These are phyloP conservation scores for Amphiprion ocellaris DNA, from an alignment of 2,113 vertebrate species.

Conservation along the genomic window DNA sequence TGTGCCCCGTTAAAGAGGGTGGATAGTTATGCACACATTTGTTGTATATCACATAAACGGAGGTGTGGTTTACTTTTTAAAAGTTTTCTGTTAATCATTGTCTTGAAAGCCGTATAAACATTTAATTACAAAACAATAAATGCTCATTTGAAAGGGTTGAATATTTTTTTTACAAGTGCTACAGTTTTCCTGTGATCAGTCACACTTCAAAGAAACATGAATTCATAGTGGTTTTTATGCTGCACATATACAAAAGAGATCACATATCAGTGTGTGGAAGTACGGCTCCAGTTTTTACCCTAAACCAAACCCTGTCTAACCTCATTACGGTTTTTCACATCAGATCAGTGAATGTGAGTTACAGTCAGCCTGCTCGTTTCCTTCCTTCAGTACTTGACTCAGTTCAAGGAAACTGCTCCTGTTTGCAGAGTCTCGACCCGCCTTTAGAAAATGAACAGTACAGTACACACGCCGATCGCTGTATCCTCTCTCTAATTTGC, in stretches of 20 bases:
- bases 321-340: slow-evolving; percentile 6
- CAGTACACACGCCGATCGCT: slow-evolving; percentile 7
- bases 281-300: not conserved
- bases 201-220: too few relatives aligned
- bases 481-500: slow-evolving; percentile 16
- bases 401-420: slow-evolving; percentile 65
- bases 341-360: slow-evolving; percentile 8
- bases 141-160: too few relatives aligned
- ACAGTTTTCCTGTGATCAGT: too few relatives aligned
- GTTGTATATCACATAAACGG: too few relatives aligned
- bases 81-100: too few relatives aligned
- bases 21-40: too few relatives aligned
- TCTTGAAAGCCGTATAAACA: too few relatives aligned
- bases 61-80: too few relatives aligned
- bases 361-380: slow-evolving; percentile 48
- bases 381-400: slow-evolving; percentile 58
- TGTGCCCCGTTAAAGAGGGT: too few relatives aligned
- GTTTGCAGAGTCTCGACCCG: slow-evolving; percentile 37
- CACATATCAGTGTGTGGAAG: not conserved
- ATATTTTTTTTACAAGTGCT: too few relatives aligned
- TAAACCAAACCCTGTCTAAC: slow-evolving; percentile 1
- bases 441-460: slow-evolving; percentile 51
- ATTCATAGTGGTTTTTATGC: too few relatives aligned
- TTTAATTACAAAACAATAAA: too few relatives aligned
- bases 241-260: not conserved